phyloP scores from a whole-genome alignment of 2,888 invertebrate genomes.

The Ormyrus rosae region DNA sequence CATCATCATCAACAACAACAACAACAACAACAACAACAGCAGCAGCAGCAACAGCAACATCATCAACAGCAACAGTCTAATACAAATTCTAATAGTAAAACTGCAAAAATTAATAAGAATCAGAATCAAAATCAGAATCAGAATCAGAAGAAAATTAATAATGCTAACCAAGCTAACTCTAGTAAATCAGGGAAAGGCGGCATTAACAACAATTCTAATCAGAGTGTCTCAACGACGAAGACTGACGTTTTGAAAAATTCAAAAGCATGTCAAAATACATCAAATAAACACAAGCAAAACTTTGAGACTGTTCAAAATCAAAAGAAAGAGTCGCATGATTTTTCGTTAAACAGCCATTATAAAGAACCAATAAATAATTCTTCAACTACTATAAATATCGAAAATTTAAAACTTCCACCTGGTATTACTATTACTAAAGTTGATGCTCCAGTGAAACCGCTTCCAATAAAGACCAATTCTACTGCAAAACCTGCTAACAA shows the following conservation, averaged over 20 bases:
- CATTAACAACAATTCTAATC: conserved; percentile 58
- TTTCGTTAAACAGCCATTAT: conserved; percentile 20
- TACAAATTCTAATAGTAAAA: conserved; percentile 55
- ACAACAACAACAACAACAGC: conserved; percentile 59
- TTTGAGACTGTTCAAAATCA: conserved; percentile 55
- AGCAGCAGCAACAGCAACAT: conserved; percentile 57
- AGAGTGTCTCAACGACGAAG: conserved; percentile 58
- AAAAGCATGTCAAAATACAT: conserved; percentile 50
- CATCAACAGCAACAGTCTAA: conserved; percentile 56
- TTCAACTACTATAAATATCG: conserved; percentile 69
- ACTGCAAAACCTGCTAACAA: conserved; percentile 67
- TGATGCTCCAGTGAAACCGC: conserved; percentile 75
- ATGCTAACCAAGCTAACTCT: conserved; percentile 34
- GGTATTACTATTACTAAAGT: conserved; percentile 89
- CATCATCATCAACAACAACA: conserved; percentile 22
- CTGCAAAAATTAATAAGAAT: conserved; percentile 52
- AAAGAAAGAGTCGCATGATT: conserved; percentile 41
- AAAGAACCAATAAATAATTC: conserved; percentile 67
- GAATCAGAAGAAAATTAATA: conserved; percentile 55
- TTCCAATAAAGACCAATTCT: conserved; percentile 69
- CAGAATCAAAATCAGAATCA: conserved; percentile 48
- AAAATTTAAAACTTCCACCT: conserved; percentile 80
- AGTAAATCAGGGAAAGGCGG: conserved; percentile 49
- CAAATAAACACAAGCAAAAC: conserved; percentile 59
- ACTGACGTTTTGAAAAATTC: conserved; percentile 63